Base-by-base conservation (phyloP, 2,888 invertebrate species). In the Brachypterus glaber region DNA sequence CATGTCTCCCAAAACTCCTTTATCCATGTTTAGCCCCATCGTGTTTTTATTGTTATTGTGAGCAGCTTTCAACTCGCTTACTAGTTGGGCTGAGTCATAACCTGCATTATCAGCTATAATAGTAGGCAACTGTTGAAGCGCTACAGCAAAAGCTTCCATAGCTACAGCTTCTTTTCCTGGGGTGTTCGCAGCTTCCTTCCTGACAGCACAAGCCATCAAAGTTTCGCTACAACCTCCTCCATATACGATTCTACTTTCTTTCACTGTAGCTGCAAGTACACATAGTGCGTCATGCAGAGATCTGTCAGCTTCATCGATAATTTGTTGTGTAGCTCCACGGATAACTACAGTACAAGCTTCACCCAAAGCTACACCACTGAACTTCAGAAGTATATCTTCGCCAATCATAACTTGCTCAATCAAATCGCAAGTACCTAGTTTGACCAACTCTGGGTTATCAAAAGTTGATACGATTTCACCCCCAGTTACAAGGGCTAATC, bases 341-440 rank as follows among this genome's bases (percentile, higher is more conserved):
- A 99, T 83, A 1, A 99, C 84, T 47, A 99, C 79, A 0, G 95
- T 92, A 66, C 98, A 99, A 7, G 98, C 98, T 61, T 98, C 88
- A 15, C 98, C 97, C 45, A 93, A 67, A 47, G 85, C 82, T 11
- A 96, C 95, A 32, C 95, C 96, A 29, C 89, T 86, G 71, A 99
- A 97, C 47, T 92, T 85, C 50, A 98, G 70, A 32, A 98, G 71
- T 38, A 83, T 84, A 58, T 98, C 98, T 63, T 98, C 98, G 16
- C 98, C 98, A 55, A 99, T 91, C 80, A 97, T 86, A n/a, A 92
- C 80, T 74, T 96, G 92, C 64, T 98, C 96, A 59, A 98, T 97
- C 17, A 93, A 63, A 57, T 90, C 85, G 69, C 98, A 99, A 48
- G 79, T 80, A 35, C 98, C 98, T 40, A 98, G 72, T 64, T 90